Conservation (phyloP, 2,113 vertebrate species). For the Gambusia affinis region DNA sequence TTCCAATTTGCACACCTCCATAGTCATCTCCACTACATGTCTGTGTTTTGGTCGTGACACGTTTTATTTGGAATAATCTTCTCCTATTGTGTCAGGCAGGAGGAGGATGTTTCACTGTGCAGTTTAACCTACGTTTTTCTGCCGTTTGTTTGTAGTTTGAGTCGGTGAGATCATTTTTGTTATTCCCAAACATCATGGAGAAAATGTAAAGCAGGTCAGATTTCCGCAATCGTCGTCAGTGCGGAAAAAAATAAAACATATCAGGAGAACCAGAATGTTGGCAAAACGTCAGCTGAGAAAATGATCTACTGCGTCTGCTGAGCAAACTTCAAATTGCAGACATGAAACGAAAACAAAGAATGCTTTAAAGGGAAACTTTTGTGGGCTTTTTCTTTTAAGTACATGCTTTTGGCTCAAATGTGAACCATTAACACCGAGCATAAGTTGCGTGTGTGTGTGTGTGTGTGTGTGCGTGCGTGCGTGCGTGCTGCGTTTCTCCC, state of each 20-base stretch:
- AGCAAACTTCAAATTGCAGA: not conserved
- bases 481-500: not conserved
- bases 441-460: conserved; percentile 14
- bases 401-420: not conserved
- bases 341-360: not conserved
- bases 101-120: too few species aligned
- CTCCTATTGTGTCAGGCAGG: too few species aligned
- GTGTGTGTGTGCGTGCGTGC: not conserved
- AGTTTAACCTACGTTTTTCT: too few species aligned
- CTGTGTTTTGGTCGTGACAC: too few species aligned
- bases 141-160: too few species aligned
- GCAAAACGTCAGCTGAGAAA: not conserved
- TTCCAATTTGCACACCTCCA: too few species aligned
- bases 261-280: not conserved
- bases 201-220: not conserved
- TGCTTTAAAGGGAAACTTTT: not conserved
- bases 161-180: not conserved
- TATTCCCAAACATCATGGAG: not conserved
- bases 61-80: too few species aligned
- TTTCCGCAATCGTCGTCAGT: not conserved
- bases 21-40: too few species aligned
- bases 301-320: not conserved
- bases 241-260: not conserved
- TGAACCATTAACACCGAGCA: not conserved
- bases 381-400: not conserved